Evolutionary conservation across 2,113 vertebrate genomes (phyloP).

Genomic region (Tragulus kanchil): DNA sequence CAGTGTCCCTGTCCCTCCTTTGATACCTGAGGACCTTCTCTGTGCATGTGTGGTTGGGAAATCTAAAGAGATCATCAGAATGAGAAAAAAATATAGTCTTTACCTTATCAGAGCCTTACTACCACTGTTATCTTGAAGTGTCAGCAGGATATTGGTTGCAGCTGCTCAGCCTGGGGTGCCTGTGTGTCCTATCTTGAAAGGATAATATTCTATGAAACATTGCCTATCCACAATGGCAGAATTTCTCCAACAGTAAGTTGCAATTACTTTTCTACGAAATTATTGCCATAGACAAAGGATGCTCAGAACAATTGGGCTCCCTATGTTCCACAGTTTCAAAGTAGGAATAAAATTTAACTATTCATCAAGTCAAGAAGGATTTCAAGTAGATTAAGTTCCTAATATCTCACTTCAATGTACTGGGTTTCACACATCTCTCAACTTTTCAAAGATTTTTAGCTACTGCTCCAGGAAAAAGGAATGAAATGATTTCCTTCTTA

Average conservation of each 20-base stretch:
- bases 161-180: neutral
- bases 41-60: no score
- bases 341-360: slow-evolving; percentile 17
- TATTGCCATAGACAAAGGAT: neutral
- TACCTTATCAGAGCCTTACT: neutral
- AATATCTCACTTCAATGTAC: neutral
- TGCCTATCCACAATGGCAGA: slow-evolving; percentile 20
- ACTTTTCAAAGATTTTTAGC: neutral
- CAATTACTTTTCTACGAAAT: slow-evolving; percentile 3
- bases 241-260: slow-evolving; percentile 43
- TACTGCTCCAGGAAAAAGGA: neutral
- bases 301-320: neutral
- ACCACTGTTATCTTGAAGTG: neutral
- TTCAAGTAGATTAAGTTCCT: neutral
- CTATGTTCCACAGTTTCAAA: slow-evolving; percentile 1
- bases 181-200: neutral
- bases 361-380: neutral
- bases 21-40: no score
- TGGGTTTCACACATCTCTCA: neutral
- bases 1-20: no score
- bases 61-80: neutral
- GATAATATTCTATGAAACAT: neutral
- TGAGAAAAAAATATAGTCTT: neutral
- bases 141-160: neutral
- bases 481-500: neutral